Evolutionary conservation across 2,888 invertebrate species (phyloP), one percentile per base, ranked within the genome.

Genomic region (Leistus spinibarbis): DNA sequence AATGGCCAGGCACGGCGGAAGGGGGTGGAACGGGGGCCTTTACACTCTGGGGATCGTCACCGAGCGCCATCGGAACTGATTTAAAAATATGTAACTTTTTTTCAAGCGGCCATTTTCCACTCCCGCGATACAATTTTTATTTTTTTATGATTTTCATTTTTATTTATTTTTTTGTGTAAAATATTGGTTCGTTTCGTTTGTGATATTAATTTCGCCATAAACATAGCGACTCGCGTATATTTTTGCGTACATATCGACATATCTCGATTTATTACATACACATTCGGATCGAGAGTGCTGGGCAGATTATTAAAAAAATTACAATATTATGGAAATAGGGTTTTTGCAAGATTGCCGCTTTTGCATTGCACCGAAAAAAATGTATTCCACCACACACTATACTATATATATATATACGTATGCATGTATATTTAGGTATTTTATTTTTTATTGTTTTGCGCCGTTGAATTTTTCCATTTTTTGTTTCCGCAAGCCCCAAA

Each of bases 181-280:
- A 73, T 73, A 73, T 67, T 73, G 73, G 72, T 66, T 72, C 65
- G 65, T 66, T 69, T 72, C 65, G 24, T 56, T 17, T 40, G 56
- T 57, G 73, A 73, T 73, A 73, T 73, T 73, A 73, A 73, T 73
- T 73, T 73, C 62, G 73, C 73, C 73, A 73, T 73, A 73, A 73
- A 73, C 73, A 73, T 73, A 56, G 40, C 66, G 27, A 16, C 5
- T 23, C n/a, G 67, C 57, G 73, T 67, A 40, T 67, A 60, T 73
- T 40, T 40, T 40, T 40, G 40, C 40, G 40, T 40, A 40, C 67
- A 73, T 73, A 73, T 73, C 67, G 73, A 67, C 73, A 67, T 66
- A 73, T 73, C 73, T 67, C 66, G 65, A 73, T 73, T 73, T 73
- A 73, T 73, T 67, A 67, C 62, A 66, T 66, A 73, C 65, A 65